A percentile compares a stretch with the other conserved stretches of the same genome.
These are phyloP conservation scores for Cariama cristata DNA, from an alignment of 2,113 vertebrate species.

Conservation along the genomic window DNA sequence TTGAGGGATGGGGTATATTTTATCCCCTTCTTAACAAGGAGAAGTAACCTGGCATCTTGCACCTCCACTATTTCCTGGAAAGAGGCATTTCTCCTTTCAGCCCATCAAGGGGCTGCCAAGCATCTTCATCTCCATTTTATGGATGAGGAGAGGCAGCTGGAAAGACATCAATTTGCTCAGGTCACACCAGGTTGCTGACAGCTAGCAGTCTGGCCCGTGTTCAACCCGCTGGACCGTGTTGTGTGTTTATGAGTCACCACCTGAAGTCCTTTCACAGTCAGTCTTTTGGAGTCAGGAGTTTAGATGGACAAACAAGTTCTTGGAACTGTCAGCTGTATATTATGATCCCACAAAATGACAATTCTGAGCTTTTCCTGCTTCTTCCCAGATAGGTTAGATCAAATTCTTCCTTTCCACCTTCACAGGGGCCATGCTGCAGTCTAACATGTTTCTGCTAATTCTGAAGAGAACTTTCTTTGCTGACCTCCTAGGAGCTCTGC, in stretches of 20 bases:
- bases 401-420: not conserved
- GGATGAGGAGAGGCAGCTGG: not conserved
- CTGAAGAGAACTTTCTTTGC: not conserved
- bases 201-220: not conserved
- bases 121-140: slow-evolving; percentile 11
- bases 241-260: not conserved
- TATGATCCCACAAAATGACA: not conserved
- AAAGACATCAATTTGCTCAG: not conserved
- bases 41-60: not conserved
- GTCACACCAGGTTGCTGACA: not conserved
- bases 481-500: not conserved
- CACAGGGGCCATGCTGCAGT: not conserved
- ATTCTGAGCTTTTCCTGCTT: not conserved
- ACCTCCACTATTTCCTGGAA: not conserved
- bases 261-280: not conserved
- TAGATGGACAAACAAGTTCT: not conserved
- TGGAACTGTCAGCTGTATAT: not conserved
- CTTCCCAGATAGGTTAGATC: not conserved
- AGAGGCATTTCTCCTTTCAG: not conserved
- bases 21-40: not conserved
- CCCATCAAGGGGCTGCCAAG: not conserved
- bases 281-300: not conserved
- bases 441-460: not conserved
- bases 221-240: not conserved
- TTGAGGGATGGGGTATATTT: not conserved